Base-by-base conservation (phyloP, 2,888 invertebrate species). In the Aleiodes leptofemur region DNA sequence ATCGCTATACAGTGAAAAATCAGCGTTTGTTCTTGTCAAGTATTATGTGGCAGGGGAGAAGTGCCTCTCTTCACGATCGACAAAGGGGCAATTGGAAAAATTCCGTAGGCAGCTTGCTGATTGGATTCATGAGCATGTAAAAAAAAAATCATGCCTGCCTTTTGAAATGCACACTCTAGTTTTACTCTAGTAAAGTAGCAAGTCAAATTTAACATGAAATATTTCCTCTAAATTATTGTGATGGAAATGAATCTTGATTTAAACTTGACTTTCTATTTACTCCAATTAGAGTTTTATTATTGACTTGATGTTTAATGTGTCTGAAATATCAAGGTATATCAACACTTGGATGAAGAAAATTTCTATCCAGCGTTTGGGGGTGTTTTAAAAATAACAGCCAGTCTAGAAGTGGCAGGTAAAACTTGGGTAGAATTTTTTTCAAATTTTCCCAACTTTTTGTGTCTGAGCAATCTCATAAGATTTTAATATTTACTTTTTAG, bases 341-440 rank as follows among this genome's bases (percentile, higher is more conserved):
- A 91, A 0, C 93, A 92, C 83, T 89, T 94, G 16, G 90, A 90
- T 68, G 93, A 94, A 81, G 92, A 93, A 7, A 90, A 91, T 75
- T 90, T 93, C 81, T 94, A 94, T 82, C 89, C 92, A 4, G 93
- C 90, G 4, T 90, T 93, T 7, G 91, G 91, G 4, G 90, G 90
- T 77, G 90, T 92, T 1, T 85, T 92, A 0, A 85, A 90, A 76
- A 86, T 91, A 16, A 84, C 89, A 43, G 86, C 88, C 57, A 76
- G 59, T 31, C 69, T 72, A 2, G 57, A 72, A 57, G 50, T 31
- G 16, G 31, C 84, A 76, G 89, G 90, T 78, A 72, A 72, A 77
- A 64, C 9, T 14, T 43, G 43, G 43, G 43, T 4, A n/a, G 11
- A 51, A 51, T 68, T 68, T 51, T 68, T 51, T 31, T 38, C 14